Percentiles rank a stretch among this genome's conserved stretches.
These are phyloP conservation scores for Thymelicus lineola DNA, from an alignment of 2,888 invertebrate species.

Conservation along the genomic window DNA sequence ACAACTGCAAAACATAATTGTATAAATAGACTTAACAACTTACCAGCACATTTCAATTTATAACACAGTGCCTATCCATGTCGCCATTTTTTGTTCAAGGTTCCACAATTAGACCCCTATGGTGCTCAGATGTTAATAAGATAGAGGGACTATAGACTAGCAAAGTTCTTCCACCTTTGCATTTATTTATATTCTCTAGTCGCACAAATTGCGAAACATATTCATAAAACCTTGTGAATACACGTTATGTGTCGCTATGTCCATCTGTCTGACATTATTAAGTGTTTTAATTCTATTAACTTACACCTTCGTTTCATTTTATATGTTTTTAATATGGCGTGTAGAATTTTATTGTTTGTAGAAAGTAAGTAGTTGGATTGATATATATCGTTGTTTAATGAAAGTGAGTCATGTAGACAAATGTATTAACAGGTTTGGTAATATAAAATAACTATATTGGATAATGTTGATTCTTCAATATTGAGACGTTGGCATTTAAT, in stretches of 20 bases:
- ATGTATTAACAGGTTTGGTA: too few species aligned
- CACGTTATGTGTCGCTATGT: slow-evolving; percentile 18
- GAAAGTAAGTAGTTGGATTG: not conserved
- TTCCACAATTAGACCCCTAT: slow-evolving; percentile 34
- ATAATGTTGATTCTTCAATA: too few species aligned
- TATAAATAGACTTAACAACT: slow-evolving; percentile 17
- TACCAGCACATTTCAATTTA: slow-evolving; percentile 27
- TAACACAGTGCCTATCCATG: slow-evolving; percentile 24
- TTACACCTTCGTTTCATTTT: slow-evolving; percentile 17
- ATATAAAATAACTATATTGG: too few species aligned
- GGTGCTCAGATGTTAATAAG: slow-evolving; percentile 31
- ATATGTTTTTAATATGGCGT: slow-evolving; percentile 1
- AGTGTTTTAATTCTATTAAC: slow-evolving; percentile 28
- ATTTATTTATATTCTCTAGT: slow-evolving; percentile 15
- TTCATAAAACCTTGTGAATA: slow-evolving; percentile 19
- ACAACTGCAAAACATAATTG: not conserved
- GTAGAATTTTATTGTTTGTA: slow-evolving; percentile 4
- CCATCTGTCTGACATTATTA: slow-evolving; percentile 16
- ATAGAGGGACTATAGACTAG: slow-evolving; percentile 30
- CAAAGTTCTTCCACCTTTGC: slow-evolving; percentile 24
- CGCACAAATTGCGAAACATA: slow-evolving; percentile 7
- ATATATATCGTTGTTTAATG: too few species aligned
- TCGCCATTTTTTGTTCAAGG: slow-evolving; percentile 35
- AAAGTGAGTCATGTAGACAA: too few species aligned
- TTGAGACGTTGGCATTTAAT: too few species aligned